Conservation (phyloP, 2,888 invertebrate genomes). For the Resseliella maxima region DNA sequence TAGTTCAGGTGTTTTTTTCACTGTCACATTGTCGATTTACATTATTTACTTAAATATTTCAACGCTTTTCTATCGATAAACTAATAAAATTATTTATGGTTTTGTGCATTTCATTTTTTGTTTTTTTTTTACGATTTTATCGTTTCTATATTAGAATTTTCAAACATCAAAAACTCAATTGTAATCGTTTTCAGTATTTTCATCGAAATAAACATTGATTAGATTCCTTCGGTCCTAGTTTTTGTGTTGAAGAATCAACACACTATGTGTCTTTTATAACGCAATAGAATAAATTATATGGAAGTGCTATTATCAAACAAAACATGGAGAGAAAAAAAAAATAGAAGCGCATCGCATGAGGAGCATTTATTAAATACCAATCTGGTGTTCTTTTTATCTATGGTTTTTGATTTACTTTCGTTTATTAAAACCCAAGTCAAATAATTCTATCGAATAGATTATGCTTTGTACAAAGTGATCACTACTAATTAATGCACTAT, state of each 20-base stretch:
- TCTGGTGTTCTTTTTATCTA: slow-evolving; percentile 16
- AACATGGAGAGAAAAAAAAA: background rate
- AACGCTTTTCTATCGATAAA: background rate
- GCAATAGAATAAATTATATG: slow-evolving; percentile 1
- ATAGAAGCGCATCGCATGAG: background rate
- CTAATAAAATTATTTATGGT: slow-evolving; percentile 6
- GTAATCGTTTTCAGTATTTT: background rate
- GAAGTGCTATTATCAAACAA: background rate
- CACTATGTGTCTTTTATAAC: slow-evolving; percentile 5
- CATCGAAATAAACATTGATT: background rate
- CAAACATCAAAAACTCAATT: no score
- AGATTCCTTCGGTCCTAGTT: background rate
- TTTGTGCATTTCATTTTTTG: no score
- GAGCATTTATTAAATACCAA: slow-evolving; percentile 19
- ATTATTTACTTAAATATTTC: background rate
- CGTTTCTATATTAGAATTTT: no score
- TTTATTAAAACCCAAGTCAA: background rate
- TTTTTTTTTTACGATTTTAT: no score
- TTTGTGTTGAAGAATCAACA: background rate
- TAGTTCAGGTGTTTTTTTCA: background rate
- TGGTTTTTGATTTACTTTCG: slow-evolving; percentile 10
- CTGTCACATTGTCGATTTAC: background rate
- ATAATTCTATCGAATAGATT: background rate
- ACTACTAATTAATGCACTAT: slow-evolving; percentile 39
- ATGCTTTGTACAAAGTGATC: background rate